phyloP scores from a whole-genome alignment of 1,140 invertebrate species.

The Cherax destructor region DNA sequence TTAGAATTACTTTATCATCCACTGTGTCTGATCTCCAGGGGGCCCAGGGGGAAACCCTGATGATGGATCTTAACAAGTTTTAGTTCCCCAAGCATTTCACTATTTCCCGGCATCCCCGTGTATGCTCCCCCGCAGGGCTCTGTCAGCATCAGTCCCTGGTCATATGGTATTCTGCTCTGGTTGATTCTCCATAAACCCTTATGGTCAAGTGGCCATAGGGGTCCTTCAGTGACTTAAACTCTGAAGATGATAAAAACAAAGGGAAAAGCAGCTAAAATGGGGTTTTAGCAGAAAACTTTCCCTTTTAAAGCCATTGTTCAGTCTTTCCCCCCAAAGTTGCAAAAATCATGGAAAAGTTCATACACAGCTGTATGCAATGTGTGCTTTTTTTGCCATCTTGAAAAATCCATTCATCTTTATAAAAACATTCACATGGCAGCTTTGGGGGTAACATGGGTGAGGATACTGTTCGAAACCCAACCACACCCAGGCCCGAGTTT shows the following conservation, averaged over 20 bases:
- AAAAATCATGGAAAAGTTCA: slow-evolving; percentile 37
- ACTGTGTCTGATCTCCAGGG: slow-evolving; percentile 52
- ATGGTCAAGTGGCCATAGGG: slow-evolving; percentile 40
- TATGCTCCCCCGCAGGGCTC: slow-evolving; percentile 56
- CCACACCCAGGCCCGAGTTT: slow-evolving; percentile 26
- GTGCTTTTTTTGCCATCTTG: slow-evolving; percentile 53
- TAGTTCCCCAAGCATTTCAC: slow-evolving; percentile 56
- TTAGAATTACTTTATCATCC: slow-evolving; percentile 48
- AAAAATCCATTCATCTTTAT: slow-evolving; percentile 62
- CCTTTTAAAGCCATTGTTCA: neutral
- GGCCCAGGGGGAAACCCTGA: slow-evolving; percentile 26
- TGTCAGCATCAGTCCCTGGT: slow-evolving; percentile 62
- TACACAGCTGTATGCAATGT: slow-evolving; percentile 55
- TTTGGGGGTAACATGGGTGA: slow-evolving; percentile 47
- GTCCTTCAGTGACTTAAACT: too few species aligned
- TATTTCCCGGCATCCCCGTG: slow-evolving; percentile 61
- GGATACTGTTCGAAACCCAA: slow-evolving; percentile 40
- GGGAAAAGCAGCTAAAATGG: slow-evolving; percentile 37
- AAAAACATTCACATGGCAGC: slow-evolving; percentile 56
- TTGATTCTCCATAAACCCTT: slow-evolving; percentile 46
- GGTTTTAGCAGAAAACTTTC: slow-evolving; percentile 44
- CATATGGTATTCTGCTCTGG: slow-evolving; percentile 42
- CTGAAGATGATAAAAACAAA: slow-evolving; percentile 8
- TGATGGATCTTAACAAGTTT: slow-evolving; percentile 49
- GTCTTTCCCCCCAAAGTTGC: slow-evolving; percentile 36